A percentile compares a stretch with the other conserved stretches of the same genome.
Conservation (phyloP, 2,797 vertebrate genomes). For the Chloroceryle amazona region DNA sequence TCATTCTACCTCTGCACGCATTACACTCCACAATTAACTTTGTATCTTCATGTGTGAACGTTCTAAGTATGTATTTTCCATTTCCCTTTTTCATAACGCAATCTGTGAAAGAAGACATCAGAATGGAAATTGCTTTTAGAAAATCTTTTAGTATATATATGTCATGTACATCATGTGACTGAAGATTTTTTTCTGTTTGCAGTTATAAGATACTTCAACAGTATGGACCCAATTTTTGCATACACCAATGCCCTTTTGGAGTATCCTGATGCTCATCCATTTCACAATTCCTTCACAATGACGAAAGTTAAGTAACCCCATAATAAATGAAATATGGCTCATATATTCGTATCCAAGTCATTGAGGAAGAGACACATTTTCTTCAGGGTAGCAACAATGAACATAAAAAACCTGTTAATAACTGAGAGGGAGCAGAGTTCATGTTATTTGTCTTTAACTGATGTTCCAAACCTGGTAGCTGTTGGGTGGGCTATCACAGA, state of each 20-base stretch:
- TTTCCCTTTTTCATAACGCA: neutral
- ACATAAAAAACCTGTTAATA: neutral
- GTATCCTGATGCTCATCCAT: neutral
- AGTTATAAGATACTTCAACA: neutral
- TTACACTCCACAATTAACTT: neutral
- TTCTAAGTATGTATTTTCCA: neutral
- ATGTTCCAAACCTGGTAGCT: neutral
- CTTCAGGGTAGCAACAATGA: neutral
- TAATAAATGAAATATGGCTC: neutral
- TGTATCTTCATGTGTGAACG: neutral
- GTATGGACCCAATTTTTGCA: neutral
- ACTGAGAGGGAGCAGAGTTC: neutral
- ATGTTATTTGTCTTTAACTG: slow-evolving; percentile 16
- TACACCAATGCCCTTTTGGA: neutral
- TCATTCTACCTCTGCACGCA: neutral
- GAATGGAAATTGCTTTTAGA: neutral
- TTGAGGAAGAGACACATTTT: neutral
- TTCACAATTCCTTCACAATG: neutral
- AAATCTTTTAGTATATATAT: neutral
- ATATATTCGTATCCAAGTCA: neutral
- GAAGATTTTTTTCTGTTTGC: neutral
- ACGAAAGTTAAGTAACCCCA: neutral
- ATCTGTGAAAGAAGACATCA: neutral
- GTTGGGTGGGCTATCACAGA: neutral
- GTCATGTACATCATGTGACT: neutral